Evolutionary conservation across 2,797 vertebrate genomes (phyloP).

Genomic region (Arctocebus calabarensis): DNA sequence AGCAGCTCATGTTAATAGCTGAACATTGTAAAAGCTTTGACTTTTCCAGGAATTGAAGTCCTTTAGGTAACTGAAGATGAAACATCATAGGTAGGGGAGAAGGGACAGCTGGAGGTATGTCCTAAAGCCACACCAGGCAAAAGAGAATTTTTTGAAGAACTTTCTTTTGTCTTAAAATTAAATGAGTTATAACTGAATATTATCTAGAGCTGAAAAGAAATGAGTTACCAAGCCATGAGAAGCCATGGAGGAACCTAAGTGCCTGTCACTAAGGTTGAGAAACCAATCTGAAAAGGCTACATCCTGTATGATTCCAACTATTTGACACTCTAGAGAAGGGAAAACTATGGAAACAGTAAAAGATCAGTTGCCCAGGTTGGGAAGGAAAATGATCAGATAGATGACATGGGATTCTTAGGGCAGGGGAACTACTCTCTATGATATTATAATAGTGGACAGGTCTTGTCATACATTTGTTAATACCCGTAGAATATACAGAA

Average conservation of each 20-base stretch:
- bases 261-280: neutral
- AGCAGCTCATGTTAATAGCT: neutral
- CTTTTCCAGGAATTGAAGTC: neutral
- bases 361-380: neutral
- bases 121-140: neutral
- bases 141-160: neutral
- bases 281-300: too few relatives aligned
- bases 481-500: neutral
- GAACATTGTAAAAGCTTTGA: neutral
- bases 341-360: neutral
- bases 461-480: neutral
- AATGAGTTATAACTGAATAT: neutral
- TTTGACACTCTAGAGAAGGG: neutral
- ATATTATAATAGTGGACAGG: neutral
- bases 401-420: neutral
- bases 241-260: neutral
- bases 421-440: neutral
- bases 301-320: neutral
- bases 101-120: neutral
- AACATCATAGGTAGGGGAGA: neutral
- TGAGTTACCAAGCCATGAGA: neutral
- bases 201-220: neutral
- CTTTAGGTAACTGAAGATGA: neutral
- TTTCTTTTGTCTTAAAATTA: neutral
- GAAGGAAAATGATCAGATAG: neutral